phyloP scores from a whole-genome alignment of 2,888 invertebrate species.

The Philereme transversata region DNA sequence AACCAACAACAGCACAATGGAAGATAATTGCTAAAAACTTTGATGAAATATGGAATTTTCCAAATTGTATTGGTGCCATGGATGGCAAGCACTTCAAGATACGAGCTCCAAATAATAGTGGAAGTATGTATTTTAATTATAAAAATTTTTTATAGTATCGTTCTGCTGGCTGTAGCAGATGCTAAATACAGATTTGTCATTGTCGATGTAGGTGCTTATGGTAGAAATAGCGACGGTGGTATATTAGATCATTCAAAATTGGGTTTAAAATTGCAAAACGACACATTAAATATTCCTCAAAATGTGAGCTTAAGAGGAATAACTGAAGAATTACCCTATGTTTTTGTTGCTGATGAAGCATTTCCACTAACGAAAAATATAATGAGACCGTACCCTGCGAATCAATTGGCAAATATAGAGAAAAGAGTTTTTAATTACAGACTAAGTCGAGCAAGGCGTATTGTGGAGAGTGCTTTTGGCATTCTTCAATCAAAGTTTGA shows the following conservation, averaged over 20 bases:
- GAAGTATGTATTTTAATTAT: conserved; percentile 6
- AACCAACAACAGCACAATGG: too few species aligned
- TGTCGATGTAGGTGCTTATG: conserved; percentile 8
- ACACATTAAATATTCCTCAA: too few species aligned
- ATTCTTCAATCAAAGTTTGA: conserved; percentile 12
- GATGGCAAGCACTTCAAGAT: conserved; percentile 4
- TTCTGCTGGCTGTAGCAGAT: conserved; percentile 12
- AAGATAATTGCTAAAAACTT: too few species aligned
- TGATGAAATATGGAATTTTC: too few species aligned
- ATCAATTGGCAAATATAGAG: too few species aligned
- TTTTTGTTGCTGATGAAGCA: neutral
- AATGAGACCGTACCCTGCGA: conserved; percentile 5
- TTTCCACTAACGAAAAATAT: neutral
- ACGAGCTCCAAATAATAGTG: neutral
- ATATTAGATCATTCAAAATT: too few species aligned
- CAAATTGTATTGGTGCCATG: conserved; percentile 3
- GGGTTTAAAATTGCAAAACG: too few species aligned
- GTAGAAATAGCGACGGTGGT: neutral
- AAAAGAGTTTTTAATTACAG: conserved; percentile 8
- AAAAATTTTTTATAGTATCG: conserved; percentile 7
- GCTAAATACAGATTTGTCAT: conserved; percentile 8
- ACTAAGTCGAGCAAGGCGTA: conserved; percentile 14
- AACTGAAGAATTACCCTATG: too few species aligned
- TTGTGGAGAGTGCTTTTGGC: conserved; percentile 17
- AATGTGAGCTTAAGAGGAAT: too few species aligned